These are phyloP conservation scores for Yponomeuta evonymella DNA, from an alignment of 2,888 invertebrate genomes.

Conservation along the genomic window DNA sequence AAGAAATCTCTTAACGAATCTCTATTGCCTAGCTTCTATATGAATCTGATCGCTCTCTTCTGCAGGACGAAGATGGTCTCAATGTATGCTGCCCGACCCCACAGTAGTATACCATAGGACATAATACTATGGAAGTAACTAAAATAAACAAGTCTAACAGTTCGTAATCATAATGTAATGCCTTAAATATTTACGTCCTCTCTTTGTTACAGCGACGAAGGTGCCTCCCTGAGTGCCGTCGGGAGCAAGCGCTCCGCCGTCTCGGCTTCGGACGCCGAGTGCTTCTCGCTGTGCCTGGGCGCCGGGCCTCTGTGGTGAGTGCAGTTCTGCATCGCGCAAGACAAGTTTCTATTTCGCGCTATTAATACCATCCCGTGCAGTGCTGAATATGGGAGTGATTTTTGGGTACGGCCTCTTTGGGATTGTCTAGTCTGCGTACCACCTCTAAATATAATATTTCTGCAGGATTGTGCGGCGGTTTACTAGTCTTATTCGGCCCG, in stretches of 20 bases:
- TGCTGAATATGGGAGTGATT: not conserved
- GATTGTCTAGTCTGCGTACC: not conserved
- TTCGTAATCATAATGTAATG: too few species aligned
- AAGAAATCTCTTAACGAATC: too few species aligned
- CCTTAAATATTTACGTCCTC: constrained; percentile 3
- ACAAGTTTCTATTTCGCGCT: not conserved
- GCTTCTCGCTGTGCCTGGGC: constrained; percentile 93
- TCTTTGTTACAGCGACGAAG: constrained; percentile 53
- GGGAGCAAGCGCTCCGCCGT: constrained; percentile 80
- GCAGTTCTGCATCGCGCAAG: constrained; percentile 70
- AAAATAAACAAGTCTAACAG: too few species aligned
- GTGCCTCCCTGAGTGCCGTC: constrained; percentile 59
- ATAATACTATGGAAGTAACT: too few species aligned
- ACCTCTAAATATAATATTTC: too few species aligned
- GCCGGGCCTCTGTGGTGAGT: constrained; percentile 97
- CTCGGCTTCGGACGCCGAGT: constrained; percentile 83
- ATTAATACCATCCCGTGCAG: not conserved
- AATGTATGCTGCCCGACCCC: too few species aligned
- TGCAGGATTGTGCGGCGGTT: too few species aligned
- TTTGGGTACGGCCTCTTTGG: not conserved
- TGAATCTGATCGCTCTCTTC: too few species aligned
- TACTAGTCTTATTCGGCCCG: too few species aligned
- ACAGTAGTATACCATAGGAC: too few species aligned
- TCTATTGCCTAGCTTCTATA: too few species aligned
- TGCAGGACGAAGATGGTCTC: too few species aligned